Evolutionary conservation across 2,888 invertebrate species (phyloP), one percentile per base, ranked within the genome.

Genomic region (Bibio marci): DNA sequence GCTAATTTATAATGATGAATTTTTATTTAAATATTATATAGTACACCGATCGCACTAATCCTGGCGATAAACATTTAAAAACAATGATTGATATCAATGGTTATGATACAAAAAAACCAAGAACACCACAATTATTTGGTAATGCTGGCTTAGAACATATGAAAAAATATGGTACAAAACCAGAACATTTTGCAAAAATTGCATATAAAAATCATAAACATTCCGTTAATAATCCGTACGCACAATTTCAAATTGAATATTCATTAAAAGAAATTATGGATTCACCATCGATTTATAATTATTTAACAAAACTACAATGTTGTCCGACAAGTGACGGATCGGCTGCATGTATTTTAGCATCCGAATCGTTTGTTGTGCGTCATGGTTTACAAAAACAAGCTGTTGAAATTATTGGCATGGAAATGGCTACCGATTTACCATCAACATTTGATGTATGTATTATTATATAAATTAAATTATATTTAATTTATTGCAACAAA

Each of bases 161-260:
- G 88, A 73, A 85, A 52, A 86, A 83, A 60, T 91, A 90, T 63
- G 91, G 90, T 22, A 86, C 92, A 0, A 90, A 76, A 44, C 76
- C 83, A 13, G 76, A 87, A 45, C 97, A 97, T 55, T 81, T 97
- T 54, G 97, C 90, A 1, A 98, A 97, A 65, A 92, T 98, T 53
- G 98, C 97, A 0, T 81, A 81, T 56, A 98, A 98, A 62, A 98
- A 98, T 62, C 97, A 98, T 58, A 78, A 87, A 49, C 95, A 98
- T 63, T 97, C 37, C 25, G 70, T 73, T 0, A 87, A 91, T 56
- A 94, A 94, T 63, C 91, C 91, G 3, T 32, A 41, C 18, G 35
- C 40, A 6, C 40, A 41, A 34, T 41, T 41, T 25, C 86, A 82
- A 52, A 80, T 86, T 46, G 86, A 86, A 55, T 95, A 95, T 56